Conservation (phyloP, 2,797 vertebrate genomes). For the Knipowitschia caucasica region DNA sequence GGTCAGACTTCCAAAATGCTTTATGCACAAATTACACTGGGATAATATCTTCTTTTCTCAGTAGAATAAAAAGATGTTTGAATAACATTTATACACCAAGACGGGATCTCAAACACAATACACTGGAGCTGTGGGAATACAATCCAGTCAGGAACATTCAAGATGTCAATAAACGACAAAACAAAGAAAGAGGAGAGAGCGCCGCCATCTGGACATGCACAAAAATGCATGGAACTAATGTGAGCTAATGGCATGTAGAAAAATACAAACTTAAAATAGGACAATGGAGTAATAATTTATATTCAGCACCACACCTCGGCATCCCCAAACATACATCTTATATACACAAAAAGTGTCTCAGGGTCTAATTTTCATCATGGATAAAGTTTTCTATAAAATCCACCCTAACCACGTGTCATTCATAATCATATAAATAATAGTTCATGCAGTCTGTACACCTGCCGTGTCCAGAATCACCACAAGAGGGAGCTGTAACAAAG, state of each 20-base stretch:
- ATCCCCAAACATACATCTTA: slow-evolving; percentile 5
- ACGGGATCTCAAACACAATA: slow-evolving; percentile 78
- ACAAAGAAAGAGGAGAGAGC: slow-evolving; percentile 60
- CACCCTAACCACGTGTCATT: slow-evolving; percentile 13
- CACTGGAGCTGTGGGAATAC: slow-evolving; percentile 72
- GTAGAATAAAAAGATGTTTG: slow-evolving; percentile 76
- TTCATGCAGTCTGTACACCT: slow-evolving; percentile 51
- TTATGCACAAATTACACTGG: slow-evolving; percentile 77
- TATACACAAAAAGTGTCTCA: slow-evolving; percentile 32
- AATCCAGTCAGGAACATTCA: slow-evolving; percentile 78
- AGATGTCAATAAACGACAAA: slow-evolving; percentile 73
- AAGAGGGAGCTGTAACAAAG: neutral
- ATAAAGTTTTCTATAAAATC: slow-evolving; percentile 8
- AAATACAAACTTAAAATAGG: slow-evolving; percentile 43
- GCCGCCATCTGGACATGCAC: slow-evolving; percentile 78
- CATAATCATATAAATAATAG: slow-evolving; percentile 18
- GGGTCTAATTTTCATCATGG: slow-evolving; percentile 13
- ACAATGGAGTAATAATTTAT: slow-evolving; percentile 26
- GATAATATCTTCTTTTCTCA: slow-evolving; percentile 50
- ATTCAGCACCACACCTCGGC: slow-evolving; percentile 7
- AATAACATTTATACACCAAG: slow-evolving; percentile 79
- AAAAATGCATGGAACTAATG: slow-evolving; percentile 48
- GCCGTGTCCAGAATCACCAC: slow-evolving; percentile 8
- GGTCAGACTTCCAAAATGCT: slow-evolving; percentile 70
- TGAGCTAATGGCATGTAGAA: slow-evolving; percentile 33